phyloP scores from a whole-genome alignment of 2,797 vertebrate genomes.

The Gephyroberyx darwinii region DNA sequence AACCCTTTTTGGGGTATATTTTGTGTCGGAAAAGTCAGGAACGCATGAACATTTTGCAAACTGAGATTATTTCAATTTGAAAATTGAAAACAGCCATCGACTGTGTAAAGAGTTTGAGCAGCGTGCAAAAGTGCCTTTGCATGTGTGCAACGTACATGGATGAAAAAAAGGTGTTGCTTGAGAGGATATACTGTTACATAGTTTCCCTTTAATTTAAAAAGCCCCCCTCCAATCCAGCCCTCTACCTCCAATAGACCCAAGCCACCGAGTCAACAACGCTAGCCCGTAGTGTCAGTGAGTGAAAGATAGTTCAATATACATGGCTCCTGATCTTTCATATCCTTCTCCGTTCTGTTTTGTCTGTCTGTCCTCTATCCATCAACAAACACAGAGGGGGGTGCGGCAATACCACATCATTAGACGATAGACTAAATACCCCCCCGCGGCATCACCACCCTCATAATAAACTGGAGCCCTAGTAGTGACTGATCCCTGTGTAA shows the following conservation, averaged over 20 bases:
- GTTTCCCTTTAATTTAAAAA: no score
- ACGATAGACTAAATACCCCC: slow-evolving; percentile 53
- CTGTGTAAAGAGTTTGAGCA: no score
- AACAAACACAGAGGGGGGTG: slow-evolving; percentile 45
- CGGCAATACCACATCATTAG: slow-evolving; percentile 37
- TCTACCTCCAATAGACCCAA: slow-evolving; percentile 10
- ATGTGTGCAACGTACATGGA: background rate
- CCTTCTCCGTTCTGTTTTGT: slow-evolving; percentile 46
- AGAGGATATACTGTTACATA: no score
- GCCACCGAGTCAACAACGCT: slow-evolving; percentile 33
- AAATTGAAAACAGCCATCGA: no score
- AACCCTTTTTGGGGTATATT: no score
- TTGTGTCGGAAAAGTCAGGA: no score
- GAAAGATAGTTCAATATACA: slow-evolving; percentile 26
- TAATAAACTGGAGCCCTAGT: slow-evolving; percentile 32
- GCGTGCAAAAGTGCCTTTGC: background rate
- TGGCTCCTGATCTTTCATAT: slow-evolving; percentile 48
- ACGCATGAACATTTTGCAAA: no score
- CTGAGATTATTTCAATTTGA: no score
- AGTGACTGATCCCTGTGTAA: slow-evolving; percentile 37
- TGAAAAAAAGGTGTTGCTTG: no score
- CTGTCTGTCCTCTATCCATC: slow-evolving; percentile 48
- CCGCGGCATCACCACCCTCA: slow-evolving; percentile 5
- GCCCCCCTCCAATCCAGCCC: background rate
- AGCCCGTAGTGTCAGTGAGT: slow-evolving; percentile 25